phyloP scores from a whole-genome alignment of 2,888 invertebrate species.

The Electrophaes corylata region DNA sequence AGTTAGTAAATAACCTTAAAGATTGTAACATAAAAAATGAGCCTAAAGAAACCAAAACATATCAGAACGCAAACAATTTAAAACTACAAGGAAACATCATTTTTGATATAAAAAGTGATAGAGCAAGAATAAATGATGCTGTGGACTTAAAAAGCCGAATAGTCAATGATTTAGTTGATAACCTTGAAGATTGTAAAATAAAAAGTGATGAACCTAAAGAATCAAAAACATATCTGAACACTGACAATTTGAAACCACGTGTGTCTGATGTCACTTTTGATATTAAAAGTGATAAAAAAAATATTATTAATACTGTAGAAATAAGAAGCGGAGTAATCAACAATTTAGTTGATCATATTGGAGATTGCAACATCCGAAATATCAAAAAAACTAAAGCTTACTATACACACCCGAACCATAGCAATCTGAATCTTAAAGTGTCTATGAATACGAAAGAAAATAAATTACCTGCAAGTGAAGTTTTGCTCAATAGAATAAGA shows the following conservation, averaged over 20 bases:
- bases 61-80: background rate
- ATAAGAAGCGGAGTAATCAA: background rate
- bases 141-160: background rate
- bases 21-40: background rate
- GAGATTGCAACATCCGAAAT: background rate
- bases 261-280: background rate
- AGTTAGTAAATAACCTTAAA: background rate
- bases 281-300: background rate
- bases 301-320: too few species aligned
- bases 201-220: conserved; percentile 10
- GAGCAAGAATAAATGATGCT: background rate
- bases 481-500: background rate
- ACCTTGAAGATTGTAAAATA: conserved; percentile 12
- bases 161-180: conserved; percentile 7
- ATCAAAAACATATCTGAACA: conserved; percentile 6
- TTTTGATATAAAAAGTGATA: background rate
- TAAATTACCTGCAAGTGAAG: background rate
- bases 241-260: background rate
- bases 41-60: background rate
- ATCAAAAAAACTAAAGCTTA: background rate
- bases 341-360: background rate
- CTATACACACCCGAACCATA: background rate
- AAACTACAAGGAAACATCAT: background rate
- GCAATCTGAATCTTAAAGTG: background rate
- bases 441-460: background rate